phyloP scores from a whole-genome alignment of 2,888 invertebrate genomes.

The Tachina grossa region DNA sequence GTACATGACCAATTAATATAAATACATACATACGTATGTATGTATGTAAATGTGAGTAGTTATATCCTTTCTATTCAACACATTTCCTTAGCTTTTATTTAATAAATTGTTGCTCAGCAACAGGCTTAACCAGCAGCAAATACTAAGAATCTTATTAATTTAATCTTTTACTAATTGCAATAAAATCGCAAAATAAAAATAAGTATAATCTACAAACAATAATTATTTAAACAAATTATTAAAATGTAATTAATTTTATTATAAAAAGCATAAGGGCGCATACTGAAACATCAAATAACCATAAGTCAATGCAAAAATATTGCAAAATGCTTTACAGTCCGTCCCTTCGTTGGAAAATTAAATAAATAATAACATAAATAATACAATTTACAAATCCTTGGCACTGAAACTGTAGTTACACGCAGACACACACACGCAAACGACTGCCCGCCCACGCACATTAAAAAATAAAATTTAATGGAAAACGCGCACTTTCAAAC shows the following conservation, averaged over 20 bases:
- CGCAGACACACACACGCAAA: not conserved
- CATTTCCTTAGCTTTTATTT: not conserved
- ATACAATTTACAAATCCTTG: not conserved
- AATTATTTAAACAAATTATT: slow-evolving; percentile 13
- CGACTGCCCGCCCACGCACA: not conserved
- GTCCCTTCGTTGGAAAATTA: not conserved
- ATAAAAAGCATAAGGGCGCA: not conserved
- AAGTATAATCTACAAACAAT: not conserved
- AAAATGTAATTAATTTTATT: not conserved
- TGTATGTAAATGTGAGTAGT: not conserved
- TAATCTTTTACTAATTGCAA: slow-evolving; percentile 48
- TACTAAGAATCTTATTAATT: slow-evolving; percentile 13
- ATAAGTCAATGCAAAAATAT: not conserved
- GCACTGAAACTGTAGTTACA: not conserved
- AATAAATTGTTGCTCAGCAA: slow-evolving; percentile 41
- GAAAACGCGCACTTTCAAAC: not conserved
- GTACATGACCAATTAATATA: not conserved
- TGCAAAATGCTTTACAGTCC: not conserved
- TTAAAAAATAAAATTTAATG: slow-evolving; percentile 5
- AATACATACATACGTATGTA: not conserved
- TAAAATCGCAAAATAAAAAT: not conserved
- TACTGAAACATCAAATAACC: not conserved
- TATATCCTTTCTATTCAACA: not conserved
- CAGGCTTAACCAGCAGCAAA: not conserved
- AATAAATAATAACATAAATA: not conserved